Conservation (phyloP, 2,797 vertebrate species). For the Meriones psammophilus region DNA sequence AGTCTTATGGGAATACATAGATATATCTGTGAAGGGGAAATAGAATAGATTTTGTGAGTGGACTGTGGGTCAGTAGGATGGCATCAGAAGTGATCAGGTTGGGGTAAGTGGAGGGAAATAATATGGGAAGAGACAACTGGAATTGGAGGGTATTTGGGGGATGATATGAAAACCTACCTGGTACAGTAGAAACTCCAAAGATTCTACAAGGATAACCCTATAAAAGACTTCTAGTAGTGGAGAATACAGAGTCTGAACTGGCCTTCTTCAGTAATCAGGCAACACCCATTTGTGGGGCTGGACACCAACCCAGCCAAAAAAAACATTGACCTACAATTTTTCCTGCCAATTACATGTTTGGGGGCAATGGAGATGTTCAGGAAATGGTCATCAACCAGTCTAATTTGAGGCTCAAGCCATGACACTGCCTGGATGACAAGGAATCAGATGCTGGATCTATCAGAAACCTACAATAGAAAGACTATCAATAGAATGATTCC, state of each 20-base stretch:
- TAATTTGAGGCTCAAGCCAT: neutral
- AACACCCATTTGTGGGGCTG: neutral
- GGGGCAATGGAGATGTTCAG: neutral
- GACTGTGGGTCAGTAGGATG: accelerated
- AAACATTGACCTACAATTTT: neutral
- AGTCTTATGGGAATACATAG: neutral
- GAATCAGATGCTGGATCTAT: neutral
- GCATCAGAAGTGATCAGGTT: neutral
- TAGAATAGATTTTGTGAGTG: neutral
- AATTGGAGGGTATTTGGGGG: neutral
- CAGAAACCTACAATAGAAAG: neutral
- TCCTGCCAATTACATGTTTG: neutral
- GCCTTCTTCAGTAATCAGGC: neutral
- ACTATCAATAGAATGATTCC: neutral
- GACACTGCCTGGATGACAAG: neutral
- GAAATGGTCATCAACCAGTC: neutral
- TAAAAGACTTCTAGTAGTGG: neutral
- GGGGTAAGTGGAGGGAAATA: neutral
- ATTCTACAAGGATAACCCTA: neutral
- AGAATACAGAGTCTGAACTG: neutral
- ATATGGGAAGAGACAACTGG: neutral
- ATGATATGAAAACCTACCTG: neutral
- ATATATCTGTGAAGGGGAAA: neutral
- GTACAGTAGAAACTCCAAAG: neutral
- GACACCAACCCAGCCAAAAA: neutral